Evolutionary conservation across 35 echinoderm and acorn worm species (phyloP), one percentile per base, ranked within the genome.

Genomic region (Diadema setosum): DNA sequence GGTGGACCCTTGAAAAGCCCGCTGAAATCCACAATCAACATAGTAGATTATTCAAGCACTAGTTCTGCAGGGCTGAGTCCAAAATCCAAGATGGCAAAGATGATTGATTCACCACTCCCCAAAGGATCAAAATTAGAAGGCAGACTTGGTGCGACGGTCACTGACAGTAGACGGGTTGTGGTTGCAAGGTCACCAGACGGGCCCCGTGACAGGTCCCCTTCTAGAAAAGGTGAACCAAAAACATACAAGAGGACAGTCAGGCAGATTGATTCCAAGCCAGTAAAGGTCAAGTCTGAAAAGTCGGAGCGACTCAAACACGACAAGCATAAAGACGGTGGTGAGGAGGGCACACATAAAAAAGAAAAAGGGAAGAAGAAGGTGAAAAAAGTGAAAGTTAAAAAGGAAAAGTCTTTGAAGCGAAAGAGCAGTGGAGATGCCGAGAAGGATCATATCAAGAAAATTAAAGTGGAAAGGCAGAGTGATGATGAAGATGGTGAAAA

Each of bases 1-100:
- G 39, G 20, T 0, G 14, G 76, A 18, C 42, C 57, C 37, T 37
- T 78, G 33, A 93, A 76, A 67, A 88, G 86, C 73, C 86, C 91
- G 14, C 18, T 93, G 24, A 96, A 96, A 70, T 91, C 94, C 42
- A 65, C 94, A 16, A 75, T 96, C 21, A 93, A 93, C 42, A 85
- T 96, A 65, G 94, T 91, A 16, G 89, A 86, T 67, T 91, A 96
- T 74, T 75, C 83, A 0, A 95, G 93, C 30, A 90, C 88, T 6
- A 95, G 88, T 82, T 90, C 88, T 2, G 24, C 81, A 26, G 88
- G 81, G n/a, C 58, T 37, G 0, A 90, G 88, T 67, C 80, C 80
- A 69, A 57, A 86, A 23, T 29, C 33, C 14, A 46, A 16, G 20
- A 25, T 69, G 40, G 23, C 36, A 85, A 2, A 30, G 35, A 86